Base-by-base conservation (phyloP, 64 coral and sea anemone genomes). In the Orbicella faveolata region DNA sequence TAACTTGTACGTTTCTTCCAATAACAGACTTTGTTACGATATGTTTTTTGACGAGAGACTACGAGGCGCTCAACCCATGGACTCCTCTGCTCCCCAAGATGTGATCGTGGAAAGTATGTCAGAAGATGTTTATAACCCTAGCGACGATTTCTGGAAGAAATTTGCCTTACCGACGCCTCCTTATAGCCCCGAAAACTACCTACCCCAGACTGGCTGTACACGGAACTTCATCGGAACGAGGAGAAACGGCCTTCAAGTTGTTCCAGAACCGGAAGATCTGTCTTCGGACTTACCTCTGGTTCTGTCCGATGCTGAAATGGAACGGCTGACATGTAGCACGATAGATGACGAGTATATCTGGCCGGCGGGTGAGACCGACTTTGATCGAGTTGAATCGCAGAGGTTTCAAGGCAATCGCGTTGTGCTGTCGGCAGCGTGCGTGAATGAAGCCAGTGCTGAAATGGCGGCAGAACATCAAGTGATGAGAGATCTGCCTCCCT, bases 281-380 rank as follows among this genome's bases (percentile, higher is more conserved):
- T 94, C 89, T 4, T 97, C 95, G 14, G 95, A 97, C 79, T 88
- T 94, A 44, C 95, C 95, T 0, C 76, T 97, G 62, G 95, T 97
- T 15, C 73, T 97, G 12, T 94, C 92, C 52, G 95, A 97, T 87
- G 95, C 92, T n/a, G 92, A 97, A 62, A 97, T 97, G 95, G 92
- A 91, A 21, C 75, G 92, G 2, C 74, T 97, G 5, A 97, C 92
- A 26, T 94, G 92, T 54, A 94, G 92, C 57, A 83, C 95, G 21
- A 93, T 93, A 19, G 77, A 93, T 63, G 91, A 95, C 61, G 95
- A 97, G 23, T 94, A 78, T 26, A 92, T 97, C 36, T 97, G 95
- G 95, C 82, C 82, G 11, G 63, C 82, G 26, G 82, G 63, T 7
- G 82, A 85, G 20, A 72, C 36, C 17, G 95, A 97, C 15, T 91